These are phyloP conservation scores for Mastomys coucha DNA, from an alignment of 2,113 vertebrate species.

Conservation along the genomic window DNA sequence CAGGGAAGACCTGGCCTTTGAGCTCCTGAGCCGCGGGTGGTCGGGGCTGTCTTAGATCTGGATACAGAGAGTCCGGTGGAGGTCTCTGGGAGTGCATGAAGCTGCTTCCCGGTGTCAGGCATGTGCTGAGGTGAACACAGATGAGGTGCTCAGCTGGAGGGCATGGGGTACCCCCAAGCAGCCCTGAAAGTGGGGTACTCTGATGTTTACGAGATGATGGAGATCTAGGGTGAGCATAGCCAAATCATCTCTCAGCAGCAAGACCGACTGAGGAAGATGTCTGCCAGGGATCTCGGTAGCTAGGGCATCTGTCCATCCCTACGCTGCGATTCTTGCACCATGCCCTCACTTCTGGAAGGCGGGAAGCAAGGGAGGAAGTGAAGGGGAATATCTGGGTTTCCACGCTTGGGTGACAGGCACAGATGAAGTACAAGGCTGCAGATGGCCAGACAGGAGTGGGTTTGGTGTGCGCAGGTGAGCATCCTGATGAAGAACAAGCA, in stretches of 20 bases:
- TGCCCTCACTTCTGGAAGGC: neutral
- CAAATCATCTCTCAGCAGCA: neutral
- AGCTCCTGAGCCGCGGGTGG: no score
- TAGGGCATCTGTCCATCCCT: neutral
- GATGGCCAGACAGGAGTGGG: neutral
- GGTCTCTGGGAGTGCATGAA: neutral
- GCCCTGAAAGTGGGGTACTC: neutral
- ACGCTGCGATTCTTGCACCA: neutral
- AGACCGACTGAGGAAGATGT: no score
- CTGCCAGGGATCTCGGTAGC: neutral
- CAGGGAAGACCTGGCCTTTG: neutral
- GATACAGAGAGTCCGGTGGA: no score
- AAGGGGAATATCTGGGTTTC: neutral
- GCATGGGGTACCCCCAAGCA: neutral
- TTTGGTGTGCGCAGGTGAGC: neutral
- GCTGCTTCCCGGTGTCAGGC: neutral
- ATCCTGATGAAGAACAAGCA: neutral
- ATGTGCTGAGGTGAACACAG: neutral
- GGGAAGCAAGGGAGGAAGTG: neutral
- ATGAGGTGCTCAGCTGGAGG: neutral
- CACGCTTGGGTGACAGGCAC: neutral
- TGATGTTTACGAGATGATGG: neutral
- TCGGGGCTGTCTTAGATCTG: no score
- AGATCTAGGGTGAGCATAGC: fast-evolving
- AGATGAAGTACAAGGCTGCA: neutral